Base-by-base conservation (phyloP, 2,888 invertebrate species). In the Parochlus steinenii region DNA sequence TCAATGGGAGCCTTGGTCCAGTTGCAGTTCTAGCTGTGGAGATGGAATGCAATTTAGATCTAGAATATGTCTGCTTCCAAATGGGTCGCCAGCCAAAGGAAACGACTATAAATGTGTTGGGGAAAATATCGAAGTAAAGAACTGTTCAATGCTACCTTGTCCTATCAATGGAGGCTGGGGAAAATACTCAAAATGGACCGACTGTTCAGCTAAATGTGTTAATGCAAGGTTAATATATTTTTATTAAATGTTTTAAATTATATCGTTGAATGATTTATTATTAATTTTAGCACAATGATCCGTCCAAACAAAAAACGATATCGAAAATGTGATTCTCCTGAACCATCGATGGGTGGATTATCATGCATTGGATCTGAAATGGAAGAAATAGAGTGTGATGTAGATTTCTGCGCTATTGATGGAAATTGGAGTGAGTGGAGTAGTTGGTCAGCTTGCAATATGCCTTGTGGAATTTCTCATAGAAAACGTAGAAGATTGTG, bases 341-440 rank as follows among this genome's bases (percentile, higher is more conserved):
- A 45, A 4, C 58, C 62, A 3, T 43, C 48, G 8, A 47, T 53
- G 40, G 58, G 57, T 5, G 63, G 63, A 1, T 41, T 42, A 3
- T 40, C 49, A n/a, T 64, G 64, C 43, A 31, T 41, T 14, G 63
- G 62, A 1, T 40, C 44, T 45, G 57, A 55, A n/a, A 62, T 61
- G 3, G 46, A 50, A 26, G 46, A 28, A 27, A 46, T 5, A 62
- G 63, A 44, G 40, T 46, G 5, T 62, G 12, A 18, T 14, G 14
- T 33, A 3, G 11, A 24, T 30, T 17, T 32, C 30, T 27, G 41
- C 41, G 2, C 33, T 51, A 52, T 49, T 29, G 40, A 51, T 44
- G 54, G 54, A 4, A 44, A 43, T 15, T 59, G 59, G 60, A 46
- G 52, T 10, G 39, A 41, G 3, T 60, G 58, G 60, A 46, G 48